Percentiles rank a stretch among this genome's conserved stretches.
Evolutionary conservation across 2,797 vertebrate species (phyloP).

Genomic region (Tragelaphus oryx): DNA sequence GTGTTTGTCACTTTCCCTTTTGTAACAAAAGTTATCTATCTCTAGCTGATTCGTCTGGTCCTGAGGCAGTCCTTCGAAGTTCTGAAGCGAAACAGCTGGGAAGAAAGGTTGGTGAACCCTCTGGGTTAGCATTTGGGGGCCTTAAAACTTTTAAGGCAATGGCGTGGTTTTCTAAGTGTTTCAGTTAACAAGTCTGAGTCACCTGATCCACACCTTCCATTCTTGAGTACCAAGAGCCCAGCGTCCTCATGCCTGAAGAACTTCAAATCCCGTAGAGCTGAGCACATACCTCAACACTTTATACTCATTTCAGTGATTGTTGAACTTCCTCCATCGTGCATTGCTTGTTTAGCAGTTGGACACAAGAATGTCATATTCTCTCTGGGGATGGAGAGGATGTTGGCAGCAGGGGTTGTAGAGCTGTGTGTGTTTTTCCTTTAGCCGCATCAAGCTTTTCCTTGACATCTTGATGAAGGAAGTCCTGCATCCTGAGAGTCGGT

Average conservation of each 20-base stretch:
- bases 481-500: constrained; percentile 80
- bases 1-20: not conserved
- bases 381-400: not conserved
- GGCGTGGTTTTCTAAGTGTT: not conserved
- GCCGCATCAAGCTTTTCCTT: constrained; percentile 81
- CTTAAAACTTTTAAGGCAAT: not conserved
- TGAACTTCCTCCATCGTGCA: rapidly evolving
- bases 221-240: not conserved
- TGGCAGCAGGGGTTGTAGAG: not conserved
- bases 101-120: constrained; percentile 80
- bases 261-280: not conserved
- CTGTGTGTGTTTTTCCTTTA: constrained; percentile 54
- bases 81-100: constrained; percentile 88
- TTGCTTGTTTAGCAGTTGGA: rapidly evolving
- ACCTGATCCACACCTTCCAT: not conserved
- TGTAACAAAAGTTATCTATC: constrained; percentile 43
- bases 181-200: not conserved
- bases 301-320: too few species aligned
- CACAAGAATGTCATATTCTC: too few species aligned
- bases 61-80: constrained; percentile 90
- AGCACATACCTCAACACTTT: not conserved
- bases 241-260: rapidly evolving
- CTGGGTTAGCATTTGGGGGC: not conserved
- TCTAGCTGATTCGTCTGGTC: constrained; percentile 90
- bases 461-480: constrained; percentile 84